Conservation (phyloP, 2,888 invertebrate genomes). For the Ctena decussata region DNA sequence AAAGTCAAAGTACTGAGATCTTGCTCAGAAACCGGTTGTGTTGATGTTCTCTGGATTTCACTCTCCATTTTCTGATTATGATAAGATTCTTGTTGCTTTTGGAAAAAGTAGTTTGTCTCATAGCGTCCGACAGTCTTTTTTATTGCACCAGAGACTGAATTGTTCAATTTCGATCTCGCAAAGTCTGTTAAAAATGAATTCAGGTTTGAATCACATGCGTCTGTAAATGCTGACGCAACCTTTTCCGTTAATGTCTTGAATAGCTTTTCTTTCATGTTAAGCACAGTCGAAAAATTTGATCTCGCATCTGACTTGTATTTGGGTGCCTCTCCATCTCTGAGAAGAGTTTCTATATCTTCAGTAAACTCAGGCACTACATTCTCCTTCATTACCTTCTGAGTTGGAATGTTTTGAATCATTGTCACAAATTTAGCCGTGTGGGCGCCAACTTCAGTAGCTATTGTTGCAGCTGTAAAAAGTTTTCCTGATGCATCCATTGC, state of each 20-base stretch:
- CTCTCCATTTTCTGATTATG: neutral
- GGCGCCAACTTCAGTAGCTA: neutral
- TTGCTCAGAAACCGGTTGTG: neutral
- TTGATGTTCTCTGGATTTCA: neutral
- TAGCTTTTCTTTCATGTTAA: neutral
- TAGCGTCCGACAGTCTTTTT: neutral
- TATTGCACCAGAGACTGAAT: neutral
- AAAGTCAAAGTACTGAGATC: neutral
- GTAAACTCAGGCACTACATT: neutral
- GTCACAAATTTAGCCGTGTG: neutral
- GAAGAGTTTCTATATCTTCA: neutral
- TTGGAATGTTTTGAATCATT: constrained; percentile 5
- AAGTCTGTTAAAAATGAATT: neutral
- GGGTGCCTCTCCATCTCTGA: neutral
- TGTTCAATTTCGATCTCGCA: neutral
- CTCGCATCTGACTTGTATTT: neutral
- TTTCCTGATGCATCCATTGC: neutral
- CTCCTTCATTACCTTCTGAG: neutral
- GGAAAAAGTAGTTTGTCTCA: neutral
- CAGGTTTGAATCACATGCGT: neutral
- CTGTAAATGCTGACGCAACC: neutral
- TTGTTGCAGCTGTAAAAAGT: neutral
- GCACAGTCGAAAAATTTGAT: neutral
- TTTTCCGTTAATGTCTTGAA: neutral
- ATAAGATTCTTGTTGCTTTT: neutral